Base-by-base conservation (phyloP, 1,140 invertebrate genomes). In the Pomacea maculata region DNA sequence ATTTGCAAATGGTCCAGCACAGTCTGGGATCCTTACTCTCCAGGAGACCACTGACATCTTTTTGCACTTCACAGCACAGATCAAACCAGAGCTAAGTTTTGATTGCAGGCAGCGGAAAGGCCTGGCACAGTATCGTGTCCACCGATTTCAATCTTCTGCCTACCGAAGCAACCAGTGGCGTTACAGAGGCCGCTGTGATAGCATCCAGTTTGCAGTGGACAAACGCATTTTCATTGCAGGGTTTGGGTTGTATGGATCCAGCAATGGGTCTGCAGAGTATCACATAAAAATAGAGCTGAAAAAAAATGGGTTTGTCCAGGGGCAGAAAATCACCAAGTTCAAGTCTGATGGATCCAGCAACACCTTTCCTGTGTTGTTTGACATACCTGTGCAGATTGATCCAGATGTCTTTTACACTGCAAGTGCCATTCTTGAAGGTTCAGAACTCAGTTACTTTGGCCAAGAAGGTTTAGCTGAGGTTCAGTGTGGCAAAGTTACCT, bases 141-240 rank as follows among this genome's bases (percentile, higher is more conserved):
- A 97, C 90, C 93, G 97, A 89, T 99, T 99, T 90, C 96, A 97
- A 90, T 98, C 97, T 1, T 98, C 96, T 88, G 97, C 97, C 8
- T 98, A 98, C 90, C 94, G 97, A 84, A 97, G 96, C 87, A 99
- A 98, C 90, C 97, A 99, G 85, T 97, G 96, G 96, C 95, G 96
- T 6, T 97, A 97, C 87, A 95, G 94, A 88, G 96, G 96, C 9
- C 95, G 95, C 0, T 95, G 95, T 83, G 96, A 97, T 91, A 92
- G 95, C 86, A 96, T 97, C 78, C 94, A 95, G 93, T 97, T 97
- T 91, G 94, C 93, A 29, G 95, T 96, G 0, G 96, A 97, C 89
- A 93, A 94, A 79, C 93, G 94, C 83, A 96, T 97, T 84, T 97
- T 95, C 91, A 93, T 97, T 15, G 95, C 96, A 55, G 96, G 96